phyloP scores from a whole-genome alignment of 2,888 invertebrate genomes.

The Aethes cnicana region DNA sequence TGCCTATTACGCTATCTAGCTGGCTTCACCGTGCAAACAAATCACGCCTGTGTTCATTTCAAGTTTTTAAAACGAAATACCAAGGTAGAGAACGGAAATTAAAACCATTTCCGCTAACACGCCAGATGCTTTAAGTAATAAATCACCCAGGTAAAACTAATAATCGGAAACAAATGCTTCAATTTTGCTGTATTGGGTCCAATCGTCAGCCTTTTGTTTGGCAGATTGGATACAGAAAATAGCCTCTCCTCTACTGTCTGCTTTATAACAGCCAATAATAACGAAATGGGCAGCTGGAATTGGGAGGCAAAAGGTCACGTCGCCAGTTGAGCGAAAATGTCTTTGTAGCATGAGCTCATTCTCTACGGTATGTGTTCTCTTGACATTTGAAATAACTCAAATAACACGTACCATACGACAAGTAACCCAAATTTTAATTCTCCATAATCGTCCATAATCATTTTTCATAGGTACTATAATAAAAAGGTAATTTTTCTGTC shows the following conservation, averaged over 20 bases:
- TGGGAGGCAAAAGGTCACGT: conserved; percentile 21
- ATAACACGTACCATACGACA: no score
- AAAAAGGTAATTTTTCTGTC: no score
- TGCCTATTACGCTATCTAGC: no score
- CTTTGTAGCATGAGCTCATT: conserved; percentile 1
- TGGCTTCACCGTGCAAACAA: no score
- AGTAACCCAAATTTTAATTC: no score
- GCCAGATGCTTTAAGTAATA: conserved; percentile 22
- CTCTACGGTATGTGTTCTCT: neutral
- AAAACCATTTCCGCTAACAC: conserved; percentile 13
- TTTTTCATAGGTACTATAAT: no score
- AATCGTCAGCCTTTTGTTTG: conserved; percentile 19
- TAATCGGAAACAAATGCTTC: conserved; percentile 28
- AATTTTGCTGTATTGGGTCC: conserved; percentile 9
- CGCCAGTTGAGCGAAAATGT: conserved; percentile 7
- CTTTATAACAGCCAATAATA: conserved; percentile 14
- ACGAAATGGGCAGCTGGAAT: conserved; percentile 16
- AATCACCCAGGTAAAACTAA: conserved; percentile 26
- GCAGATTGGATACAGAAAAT: conserved; percentile 12
- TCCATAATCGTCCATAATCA: no score
- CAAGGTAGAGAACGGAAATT: neutral
- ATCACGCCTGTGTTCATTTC: no score
- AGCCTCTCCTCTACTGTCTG: conserved; percentile 2
- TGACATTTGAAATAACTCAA: no score
- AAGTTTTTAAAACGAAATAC: neutral